Evolutionary conservation across 2,888 invertebrate species (phyloP).

Genomic region (Mythimna loreyi): DNA sequence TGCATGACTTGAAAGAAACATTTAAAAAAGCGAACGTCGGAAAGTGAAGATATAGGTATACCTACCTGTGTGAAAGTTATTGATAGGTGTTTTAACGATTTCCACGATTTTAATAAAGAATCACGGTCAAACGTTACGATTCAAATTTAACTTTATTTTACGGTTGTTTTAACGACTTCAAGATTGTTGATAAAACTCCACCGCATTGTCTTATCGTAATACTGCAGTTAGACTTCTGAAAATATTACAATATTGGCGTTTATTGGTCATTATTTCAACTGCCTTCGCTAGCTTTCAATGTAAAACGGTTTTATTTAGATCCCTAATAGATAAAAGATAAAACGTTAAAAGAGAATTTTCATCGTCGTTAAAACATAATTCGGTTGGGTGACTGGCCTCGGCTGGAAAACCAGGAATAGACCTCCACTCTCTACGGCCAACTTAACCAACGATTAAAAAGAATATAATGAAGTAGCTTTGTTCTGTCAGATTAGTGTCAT

Average conservation of each 20-base stretch:
- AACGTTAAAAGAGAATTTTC: slow-evolving; percentile 41
- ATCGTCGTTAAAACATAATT: slow-evolving; percentile 47
- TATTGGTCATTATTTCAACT: slow-evolving; percentile 60
- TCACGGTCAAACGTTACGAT: slow-evolving; percentile 74
- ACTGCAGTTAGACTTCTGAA: slow-evolving; percentile 72
- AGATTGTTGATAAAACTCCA: slow-evolving; percentile 83
- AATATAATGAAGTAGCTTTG: background rate
- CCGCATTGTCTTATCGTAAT: slow-evolving; percentile 78
- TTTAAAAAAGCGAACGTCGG: no score
- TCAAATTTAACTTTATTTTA: slow-evolving; percentile 82
- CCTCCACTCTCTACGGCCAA: background rate
- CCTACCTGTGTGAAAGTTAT: slow-evolving; percentile 19
- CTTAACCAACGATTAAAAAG: slow-evolving; percentile 19
- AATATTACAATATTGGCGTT: slow-evolving; percentile 61
- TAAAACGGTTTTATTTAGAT: slow-evolving; percentile 58
- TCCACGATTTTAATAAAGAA: slow-evolving; percentile 63
- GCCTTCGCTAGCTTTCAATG: slow-evolving; percentile 47
- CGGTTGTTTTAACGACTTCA: slow-evolving; percentile 82
- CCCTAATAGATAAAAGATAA: slow-evolving; percentile 35
- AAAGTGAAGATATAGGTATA: no score
- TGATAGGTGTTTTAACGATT: slow-evolving; percentile 60
- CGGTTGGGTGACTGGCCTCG: slow-evolving; percentile 44
- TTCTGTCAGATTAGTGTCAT: background rate
- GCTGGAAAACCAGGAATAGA: slow-evolving; percentile 8
- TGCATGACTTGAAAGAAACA: background rate